A percentile compares a stretch with the other conserved stretches of the same genome.
Conservation (phyloP, 2,113 vertebrate species). For the Osmerus mordax region DNA sequence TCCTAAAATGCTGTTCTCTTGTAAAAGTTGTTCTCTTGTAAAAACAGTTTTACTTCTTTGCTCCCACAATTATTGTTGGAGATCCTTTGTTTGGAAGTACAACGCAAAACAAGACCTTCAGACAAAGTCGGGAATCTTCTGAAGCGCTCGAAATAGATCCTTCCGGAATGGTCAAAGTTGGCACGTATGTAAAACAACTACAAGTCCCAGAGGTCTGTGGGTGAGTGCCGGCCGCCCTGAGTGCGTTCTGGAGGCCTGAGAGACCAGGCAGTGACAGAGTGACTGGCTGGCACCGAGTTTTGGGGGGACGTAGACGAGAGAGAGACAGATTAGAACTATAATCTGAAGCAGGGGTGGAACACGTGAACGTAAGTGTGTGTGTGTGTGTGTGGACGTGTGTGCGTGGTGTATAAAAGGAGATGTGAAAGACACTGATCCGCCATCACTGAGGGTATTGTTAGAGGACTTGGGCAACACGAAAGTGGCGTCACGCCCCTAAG, state of each 20-base stretch:
- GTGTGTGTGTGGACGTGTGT: slow-evolving; percentile 21
- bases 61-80: not conserved
- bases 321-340: slow-evolving; percentile 50
- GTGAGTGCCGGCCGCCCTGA: not conserved
- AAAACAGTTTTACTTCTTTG: not conserved
- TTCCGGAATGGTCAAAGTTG: slow-evolving; percentile 16
- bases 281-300: slow-evolving; percentile 32
- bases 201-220: not conserved
- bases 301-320: slow-evolving; percentile 33
- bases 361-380: slow-evolving; percentile 12
- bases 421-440: slow-evolving; percentile 44
- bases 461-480: slow-evolving; percentile 45
- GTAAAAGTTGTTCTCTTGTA: not conserved
- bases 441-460: slow-evolving; percentile 53
- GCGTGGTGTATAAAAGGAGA: no score
- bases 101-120: not conserved
- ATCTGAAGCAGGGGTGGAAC: slow-evolving; percentile 48
- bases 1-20: not conserved
- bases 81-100: not conserved
- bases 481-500: slow-evolving; percentile 49
- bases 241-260: slow-evolving; percentile 11
- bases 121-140: not conserved
- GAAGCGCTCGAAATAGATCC: slow-evolving; percentile 3
- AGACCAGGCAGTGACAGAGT: slow-evolving; percentile 33
- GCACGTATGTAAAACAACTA: not conserved